phyloP scores from a whole-genome alignment of 2,888 invertebrate species.

The Diaperis boleti region DNA sequence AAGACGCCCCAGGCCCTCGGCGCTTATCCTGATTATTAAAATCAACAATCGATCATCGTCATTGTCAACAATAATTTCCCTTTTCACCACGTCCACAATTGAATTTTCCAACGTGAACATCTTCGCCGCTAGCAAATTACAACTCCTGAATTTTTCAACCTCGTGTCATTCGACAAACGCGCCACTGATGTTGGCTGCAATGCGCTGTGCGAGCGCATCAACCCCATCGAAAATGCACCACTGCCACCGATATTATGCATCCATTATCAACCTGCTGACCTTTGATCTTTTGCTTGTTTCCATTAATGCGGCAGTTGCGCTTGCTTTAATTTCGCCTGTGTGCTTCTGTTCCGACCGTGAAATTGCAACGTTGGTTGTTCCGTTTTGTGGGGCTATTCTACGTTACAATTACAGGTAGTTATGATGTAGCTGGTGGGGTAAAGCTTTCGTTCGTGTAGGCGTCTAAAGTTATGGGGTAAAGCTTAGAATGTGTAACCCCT shows the following conservation, averaged over 20 bases:
- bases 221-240: slow-evolving; percentile 33
- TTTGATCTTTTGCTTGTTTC: slow-evolving; percentile 49
- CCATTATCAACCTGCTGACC: slow-evolving; percentile 46
- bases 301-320: slow-evolving; percentile 36
- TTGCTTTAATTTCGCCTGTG: slow-evolving; percentile 30
- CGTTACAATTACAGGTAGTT: slow-evolving; percentile 17
- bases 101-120: slow-evolving; percentile 12
- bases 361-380: slow-evolving; percentile 24
- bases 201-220: slow-evolving; percentile 36
- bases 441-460: neutral
- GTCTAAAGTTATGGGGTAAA: neutral
- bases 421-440: neutral
- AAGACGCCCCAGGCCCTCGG: slow-evolving; percentile 16
- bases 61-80: slow-evolving; percentile 30
- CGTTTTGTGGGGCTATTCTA: slow-evolving; percentile 20
- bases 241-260: slow-evolving; percentile 23
- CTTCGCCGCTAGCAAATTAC: neutral
- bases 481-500: no score
- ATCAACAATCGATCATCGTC: slow-evolving; percentile 40
- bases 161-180: neutral
- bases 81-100: slow-evolving; percentile 18
- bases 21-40: slow-evolving; percentile 39
- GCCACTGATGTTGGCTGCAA: no score
- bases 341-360: slow-evolving; percentile 31
- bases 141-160: slow-evolving; percentile 3